phyloP scores from a whole-genome alignment of 2,797 vertebrate genomes.

The Meriones psammophilus region DNA sequence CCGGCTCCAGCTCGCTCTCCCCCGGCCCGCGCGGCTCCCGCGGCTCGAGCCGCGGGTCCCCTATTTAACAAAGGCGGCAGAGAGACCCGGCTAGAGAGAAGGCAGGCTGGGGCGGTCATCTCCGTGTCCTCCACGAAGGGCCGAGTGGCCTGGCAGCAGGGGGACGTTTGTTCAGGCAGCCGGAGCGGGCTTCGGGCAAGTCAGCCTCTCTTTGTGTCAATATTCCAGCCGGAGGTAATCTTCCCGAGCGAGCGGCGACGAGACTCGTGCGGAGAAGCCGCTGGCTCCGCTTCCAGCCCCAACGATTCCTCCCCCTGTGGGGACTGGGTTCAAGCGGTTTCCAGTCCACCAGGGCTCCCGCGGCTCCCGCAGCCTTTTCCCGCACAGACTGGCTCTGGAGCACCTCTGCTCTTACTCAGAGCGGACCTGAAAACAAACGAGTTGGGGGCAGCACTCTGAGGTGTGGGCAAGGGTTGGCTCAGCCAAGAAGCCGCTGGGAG shows the following conservation, averaged over 20 bases:
- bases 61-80: slow-evolving; percentile 81
- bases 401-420: slow-evolving; percentile 33
- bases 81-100: slow-evolving; percentile 84
- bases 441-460: slow-evolving; percentile 65
- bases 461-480: slow-evolving; percentile 42
- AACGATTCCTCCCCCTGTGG: slow-evolving; percentile 65
- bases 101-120: not conserved
- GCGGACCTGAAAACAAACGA: slow-evolving; percentile 60
- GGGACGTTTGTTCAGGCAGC: slow-evolving; percentile 33
- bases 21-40: not conserved
- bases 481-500: not conserved
- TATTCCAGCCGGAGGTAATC: slow-evolving; percentile 52
- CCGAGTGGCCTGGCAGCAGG: slow-evolving; percentile 43
- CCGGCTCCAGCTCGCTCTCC: not conserved
- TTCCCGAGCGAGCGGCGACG: not conserved
- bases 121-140: not conserved
- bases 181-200: slow-evolving; percentile 27
- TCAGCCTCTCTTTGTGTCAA: slow-evolving; percentile 81
- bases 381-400: not conserved
- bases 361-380: not conserved
- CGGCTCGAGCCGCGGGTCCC: slow-evolving; percentile 12
- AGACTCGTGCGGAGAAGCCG: slow-evolving; percentile 1
- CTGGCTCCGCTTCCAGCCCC: slow-evolving; percentile 25
- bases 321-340: slow-evolving; percentile 66
- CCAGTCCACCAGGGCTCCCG: slow-evolving; percentile 53